Evolutionary conservation across 2,113 vertebrate species (phyloP).

Genomic region (Cynoglossus semilaevis): DNA sequence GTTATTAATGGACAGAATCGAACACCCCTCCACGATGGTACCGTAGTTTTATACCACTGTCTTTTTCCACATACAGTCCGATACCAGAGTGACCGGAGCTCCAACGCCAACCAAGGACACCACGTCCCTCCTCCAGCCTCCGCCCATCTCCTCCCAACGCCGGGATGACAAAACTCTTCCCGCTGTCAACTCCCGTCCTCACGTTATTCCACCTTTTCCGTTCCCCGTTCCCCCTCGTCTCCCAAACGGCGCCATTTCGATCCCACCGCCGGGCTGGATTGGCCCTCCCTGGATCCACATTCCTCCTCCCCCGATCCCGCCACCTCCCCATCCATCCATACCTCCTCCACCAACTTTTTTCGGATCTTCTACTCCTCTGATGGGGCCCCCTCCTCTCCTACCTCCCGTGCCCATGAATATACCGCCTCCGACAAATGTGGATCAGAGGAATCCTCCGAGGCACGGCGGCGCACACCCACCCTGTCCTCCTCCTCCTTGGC

Average conservation of each 20-base stretch:
- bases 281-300: constrained; percentile 37
- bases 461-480: constrained; percentile 37
- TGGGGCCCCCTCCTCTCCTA: constrained; percentile 31
- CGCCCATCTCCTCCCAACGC: constrained; percentile 13
- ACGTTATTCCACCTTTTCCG: constrained; percentile 22
- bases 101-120: constrained; percentile 63
- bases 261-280: constrained; percentile 69
- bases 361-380: constrained; percentile 49
- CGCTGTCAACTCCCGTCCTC: constrained; percentile 7
- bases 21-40: too few species aligned
- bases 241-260: constrained; percentile 60
- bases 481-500: constrained; percentile 79
- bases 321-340: constrained; percentile 30
- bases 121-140: constrained; percentile 6
- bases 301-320: constrained; percentile 37
- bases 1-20: too few species aligned
- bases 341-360: constrained; percentile 46
- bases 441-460: constrained; percentile 79
- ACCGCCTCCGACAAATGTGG: constrained; percentile 75
- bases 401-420: constrained; percentile 75
- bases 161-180: constrained; percentile 8
- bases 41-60: too few species aligned
- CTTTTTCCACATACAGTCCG: constrained; percentile 56
- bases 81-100: constrained; percentile 73
- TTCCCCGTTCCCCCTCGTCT: constrained; percentile 49